phyloP scores from a whole-genome alignment of 2,113 vertebrate species.

The Trinectes maculatus region DNA sequence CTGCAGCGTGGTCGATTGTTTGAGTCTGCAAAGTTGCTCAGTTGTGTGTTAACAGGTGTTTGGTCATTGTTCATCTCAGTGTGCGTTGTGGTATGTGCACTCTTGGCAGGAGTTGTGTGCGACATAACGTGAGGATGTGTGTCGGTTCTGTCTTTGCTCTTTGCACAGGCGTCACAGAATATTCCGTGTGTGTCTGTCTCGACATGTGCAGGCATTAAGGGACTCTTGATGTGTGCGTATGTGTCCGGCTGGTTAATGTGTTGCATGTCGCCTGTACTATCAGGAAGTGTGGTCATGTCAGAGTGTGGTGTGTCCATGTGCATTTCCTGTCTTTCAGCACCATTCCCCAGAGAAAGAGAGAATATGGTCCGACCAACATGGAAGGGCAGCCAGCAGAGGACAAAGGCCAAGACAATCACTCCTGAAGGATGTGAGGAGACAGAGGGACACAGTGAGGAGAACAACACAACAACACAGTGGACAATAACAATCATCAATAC shows the following conservation, averaged over 20 bases:
- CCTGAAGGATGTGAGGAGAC: slow-evolving; percentile 54
- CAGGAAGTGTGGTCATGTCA: neutral
- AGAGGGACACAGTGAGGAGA: neutral
- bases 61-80: too few relatives aligned
- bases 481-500: neutral
- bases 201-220: too few relatives aligned
- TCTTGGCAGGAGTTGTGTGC: too few relatives aligned
- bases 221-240: neutral
- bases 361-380: slow-evolving; percentile 83
- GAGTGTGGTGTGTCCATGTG: slow-evolving; percentile 2
- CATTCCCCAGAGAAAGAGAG: slow-evolving; percentile 65
- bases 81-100: too few relatives aligned
- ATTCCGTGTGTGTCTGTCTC: too few relatives aligned
- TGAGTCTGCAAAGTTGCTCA: neutral
- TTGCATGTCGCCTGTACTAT: neutral
- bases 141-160: neutral
- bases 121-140: neutral
- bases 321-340: slow-evolving; percentile 28
- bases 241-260: neutral
- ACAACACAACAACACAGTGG: neutral
- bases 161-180: slow-evolving; percentile 1
- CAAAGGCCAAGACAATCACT: slow-evolving; percentile 83
- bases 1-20: neutral
- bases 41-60: neutral
- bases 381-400: slow-evolving; percentile 85